Percentiles rank a stretch among this genome's conserved stretches.
Evolutionary conservation across 1,140 invertebrate genomes (phyloP).

Genomic region (Zaprionus lachaisei): DNA sequence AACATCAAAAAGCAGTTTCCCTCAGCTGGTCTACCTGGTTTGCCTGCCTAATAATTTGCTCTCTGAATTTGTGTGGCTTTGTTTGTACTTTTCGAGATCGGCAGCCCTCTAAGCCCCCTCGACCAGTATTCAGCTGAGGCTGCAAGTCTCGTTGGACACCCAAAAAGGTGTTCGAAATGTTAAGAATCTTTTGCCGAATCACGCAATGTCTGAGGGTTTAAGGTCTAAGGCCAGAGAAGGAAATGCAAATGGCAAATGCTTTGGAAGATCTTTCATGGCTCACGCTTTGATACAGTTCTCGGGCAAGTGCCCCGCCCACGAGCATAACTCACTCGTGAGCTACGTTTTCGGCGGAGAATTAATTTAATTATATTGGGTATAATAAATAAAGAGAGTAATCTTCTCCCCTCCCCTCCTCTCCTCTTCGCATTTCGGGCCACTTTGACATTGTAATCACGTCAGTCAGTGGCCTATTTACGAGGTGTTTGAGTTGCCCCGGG

Average conservation of each 20-base stretch:
- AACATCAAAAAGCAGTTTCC: conserved; percentile 81
- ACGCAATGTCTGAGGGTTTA: conserved; percentile 57
- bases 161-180: conserved; percentile 65
- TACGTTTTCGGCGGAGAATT: conserved; percentile 56
- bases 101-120: conserved; percentile 14
- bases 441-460: conserved; percentile 78
- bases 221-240: conserved; percentile 32
- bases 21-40: conserved; percentile 50
- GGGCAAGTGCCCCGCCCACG: conserved; percentile 52
- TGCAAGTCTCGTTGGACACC: conserved; percentile 55
- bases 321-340: conserved; percentile 15
- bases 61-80: conserved; percentile 75
- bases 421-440: neutral
- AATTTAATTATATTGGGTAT: conserved; percentile 73
- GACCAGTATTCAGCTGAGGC: neutral
- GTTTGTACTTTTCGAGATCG: conserved; percentile 61
- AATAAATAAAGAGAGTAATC: conserved; percentile 74
- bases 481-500: conserved; percentile 33
- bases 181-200: conserved; percentile 72
- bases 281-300: conserved; percentile 67
- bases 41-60: conserved; percentile 78
- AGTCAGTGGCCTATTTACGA: conserved; percentile 60
- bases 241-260: conserved; percentile 66
- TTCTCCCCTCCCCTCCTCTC: too few relatives aligned
- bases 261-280: conserved; percentile 60